Evolutionary conservation across 2,888 invertebrate species (phyloP), one percentile per base, ranked within the genome.

Genomic region (Pyrochroa serraticornis): DNA sequence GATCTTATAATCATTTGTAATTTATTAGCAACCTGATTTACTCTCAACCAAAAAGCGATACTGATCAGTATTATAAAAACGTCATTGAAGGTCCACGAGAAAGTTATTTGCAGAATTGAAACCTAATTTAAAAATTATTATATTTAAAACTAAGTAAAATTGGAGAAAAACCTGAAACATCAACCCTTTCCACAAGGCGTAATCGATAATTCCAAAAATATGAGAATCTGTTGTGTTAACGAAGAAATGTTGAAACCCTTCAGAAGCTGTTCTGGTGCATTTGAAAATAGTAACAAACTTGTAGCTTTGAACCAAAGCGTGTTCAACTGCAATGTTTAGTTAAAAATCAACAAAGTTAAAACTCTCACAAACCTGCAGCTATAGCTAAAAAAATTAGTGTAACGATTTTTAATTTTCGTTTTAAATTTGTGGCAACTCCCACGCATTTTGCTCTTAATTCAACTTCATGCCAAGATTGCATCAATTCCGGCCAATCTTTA

Each of bases 401-500:
- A 6, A 39, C 13, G 8, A 10, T 13, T 8, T 12, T 12, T 10
- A 39, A 22, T 13, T 8, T 35, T 22, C 22, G 22, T 22, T 22
- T 22, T 5, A 22, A 22, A 22, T 22, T 22, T 22, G 22, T 22
- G 2, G 22, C 2, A 22, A 22, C 22, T 22, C 22, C 22, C 2
- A 22, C 22, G 5, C 22, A 3, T 22, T 22, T 22, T 5, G 22
- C 22, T 8, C 13, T 6, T 1, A 74, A 72, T 63, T 84, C 83
- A 14, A 82, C 73, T 51, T 77, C 74, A 43, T 79, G 74, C 84
- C 84, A 84, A 14, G 77, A 72, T 44, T 72, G 50, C 71, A 82
- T 80, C 31, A 85, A 71, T 9, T 66, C 68, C 1, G 84, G 84
- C 85, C 85, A 85, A 47, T 81, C 74, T 30, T 74, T 77, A 0